Percentiles rank a stretch among this genome's conserved stretches.
Evolutionary conservation across 2,113 vertebrate species (phyloP).

Genomic region (Todiramphus saurophagus): DNA sequence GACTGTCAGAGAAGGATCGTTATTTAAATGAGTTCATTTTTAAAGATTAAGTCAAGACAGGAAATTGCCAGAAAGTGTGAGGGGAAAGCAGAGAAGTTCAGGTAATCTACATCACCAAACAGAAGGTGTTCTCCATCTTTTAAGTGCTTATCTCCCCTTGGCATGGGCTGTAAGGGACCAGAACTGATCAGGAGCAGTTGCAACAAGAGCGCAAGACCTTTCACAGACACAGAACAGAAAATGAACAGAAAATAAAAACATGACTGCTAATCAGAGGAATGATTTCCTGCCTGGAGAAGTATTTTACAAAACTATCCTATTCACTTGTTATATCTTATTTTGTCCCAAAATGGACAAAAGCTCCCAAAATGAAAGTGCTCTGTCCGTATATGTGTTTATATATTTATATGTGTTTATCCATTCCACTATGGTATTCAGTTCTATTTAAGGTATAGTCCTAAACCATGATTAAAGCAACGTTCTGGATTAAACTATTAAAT

Average conservation of each 20-base stretch:
- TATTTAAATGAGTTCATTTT: conserved; percentile 53
- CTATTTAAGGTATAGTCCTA: background rate
- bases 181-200: background rate
- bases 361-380: background rate
- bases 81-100: conserved; percentile 15
- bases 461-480: background rate
- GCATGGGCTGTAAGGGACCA: background rate
- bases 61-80: conserved; percentile 37
- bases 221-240: background rate
- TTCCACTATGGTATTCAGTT: background rate
- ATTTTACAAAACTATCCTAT: background rate
- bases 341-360: background rate
- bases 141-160: background rate
- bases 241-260: background rate
- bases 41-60: conserved; percentile 43
- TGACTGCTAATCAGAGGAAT: background rate
- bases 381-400: background rate
- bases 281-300: background rate
- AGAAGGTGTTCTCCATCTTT: background rate
- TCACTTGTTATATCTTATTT: background rate
- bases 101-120: background rate
- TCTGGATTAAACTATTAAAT: background rate
- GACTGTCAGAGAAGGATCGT: conserved; percentile 31
- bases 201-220: background rate
- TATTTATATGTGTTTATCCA: background rate